These are phyloP conservation scores for Brachypterus glaber DNA, from an alignment of 2,888 invertebrate genomes.

Conservation along the genomic window DNA sequence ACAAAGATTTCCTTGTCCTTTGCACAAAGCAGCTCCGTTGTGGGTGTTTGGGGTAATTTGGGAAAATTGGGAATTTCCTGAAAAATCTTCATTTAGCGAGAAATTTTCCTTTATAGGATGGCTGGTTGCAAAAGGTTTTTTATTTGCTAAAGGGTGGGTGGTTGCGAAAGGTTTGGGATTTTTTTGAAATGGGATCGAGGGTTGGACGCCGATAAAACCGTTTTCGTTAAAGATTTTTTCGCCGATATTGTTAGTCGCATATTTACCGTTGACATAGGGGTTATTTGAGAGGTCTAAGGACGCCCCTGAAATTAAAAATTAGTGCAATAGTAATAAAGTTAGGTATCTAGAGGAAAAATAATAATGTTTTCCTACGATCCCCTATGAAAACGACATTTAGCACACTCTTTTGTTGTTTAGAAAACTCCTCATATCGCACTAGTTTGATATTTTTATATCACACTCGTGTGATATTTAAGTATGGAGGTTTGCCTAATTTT, in stretches of 20 bases:
- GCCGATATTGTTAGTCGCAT: constrained; percentile 31
- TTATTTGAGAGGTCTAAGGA: constrained; percentile 24
- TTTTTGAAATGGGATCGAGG: constrained; percentile 26
- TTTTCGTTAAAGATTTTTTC: constrained; percentile 29
- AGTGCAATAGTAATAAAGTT: too few relatives aligned
- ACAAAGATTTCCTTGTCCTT: constrained; percentile 51
- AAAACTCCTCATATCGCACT: too few relatives aligned
- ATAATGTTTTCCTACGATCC: too few relatives aligned
- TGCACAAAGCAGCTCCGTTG: constrained; percentile 39
- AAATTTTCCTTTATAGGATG: constrained; percentile 8
- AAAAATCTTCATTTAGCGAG: neutral
- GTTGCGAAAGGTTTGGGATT: constrained; percentile 24
- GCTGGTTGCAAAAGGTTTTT: constrained; percentile 18
- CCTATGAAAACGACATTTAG: too few relatives aligned
- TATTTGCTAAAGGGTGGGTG: constrained; percentile 20
- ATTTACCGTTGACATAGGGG: constrained; percentile 31
- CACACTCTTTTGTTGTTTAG: too few relatives aligned
- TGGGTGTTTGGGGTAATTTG: neutral
- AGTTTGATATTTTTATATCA: too few relatives aligned
- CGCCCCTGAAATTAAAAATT: constrained; percentile 29
- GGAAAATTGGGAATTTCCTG: neutral
- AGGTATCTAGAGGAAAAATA: too few relatives aligned
- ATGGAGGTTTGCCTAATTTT: too few relatives aligned
- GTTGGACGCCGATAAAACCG: constrained; percentile 38
- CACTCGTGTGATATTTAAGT: too few relatives aligned